Base-by-base conservation (phyloP, 2,113 vertebrate species). In the Corydoras maculifer region DNA sequence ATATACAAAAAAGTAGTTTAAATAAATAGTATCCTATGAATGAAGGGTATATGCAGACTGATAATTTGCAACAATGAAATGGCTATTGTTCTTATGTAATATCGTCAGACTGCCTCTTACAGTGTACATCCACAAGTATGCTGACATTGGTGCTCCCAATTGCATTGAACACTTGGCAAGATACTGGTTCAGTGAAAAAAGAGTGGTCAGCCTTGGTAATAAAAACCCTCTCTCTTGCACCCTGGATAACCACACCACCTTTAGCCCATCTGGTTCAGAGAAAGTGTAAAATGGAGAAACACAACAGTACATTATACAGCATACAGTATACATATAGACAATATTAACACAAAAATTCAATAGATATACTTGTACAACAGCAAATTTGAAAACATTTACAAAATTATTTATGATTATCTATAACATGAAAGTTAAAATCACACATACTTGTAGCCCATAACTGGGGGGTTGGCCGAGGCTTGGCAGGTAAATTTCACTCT, bases 61-160 rank as follows among this genome's bases (percentile, higher is more conserved):
- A 25, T 25, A 25, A 25, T 25, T 25, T 25, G 18, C 18, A 25
- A 25, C 18, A 25, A 25, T 25, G 1, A 25, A 25, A 25, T 25
- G 18, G 18, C 18, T 25, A 25, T 25, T 25, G 18, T 25, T 25
- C 2, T 25, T 25, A 25, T 25, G 18, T 25, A 25, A 25, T 25
- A 25, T 25, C 18, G 18, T 25, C 18, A 25, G 18, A 25, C 18
- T 25, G 18, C 18, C 18, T 92, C 93, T 91, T 83, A 98, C 96
- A 98, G 84, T 97, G 94, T 2, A 98, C 96, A 0, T 98, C 94
- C 53, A 99, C 96, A 68, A 99, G 82, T 3, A 96, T 98, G 91
- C 95, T 99, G 90, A 98, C 94, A 2, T 99, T 99, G 79, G 95
- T 99, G 84, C 93, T 97, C 12, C 96, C 96, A 66, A 94, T 91